Evolutionary conservation across 2,113 vertebrate species (phyloP).

Genomic region (Chaenogobius annularis): DNA sequence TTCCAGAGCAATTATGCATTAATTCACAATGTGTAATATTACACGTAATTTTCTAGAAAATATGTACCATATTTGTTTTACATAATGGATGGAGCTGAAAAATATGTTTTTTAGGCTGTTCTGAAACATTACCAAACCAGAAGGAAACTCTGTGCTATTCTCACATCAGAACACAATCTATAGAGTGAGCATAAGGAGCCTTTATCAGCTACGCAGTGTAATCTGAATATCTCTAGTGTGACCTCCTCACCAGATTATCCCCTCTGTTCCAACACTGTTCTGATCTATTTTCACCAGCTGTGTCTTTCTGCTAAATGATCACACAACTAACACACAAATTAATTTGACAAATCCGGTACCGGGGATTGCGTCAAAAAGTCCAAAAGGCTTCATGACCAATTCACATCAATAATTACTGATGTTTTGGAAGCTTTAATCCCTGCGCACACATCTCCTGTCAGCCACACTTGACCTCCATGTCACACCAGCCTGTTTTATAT

Average conservation of each 20-base stretch:
- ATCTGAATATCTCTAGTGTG: slow-evolving; percentile 32
- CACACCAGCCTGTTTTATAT: background rate
- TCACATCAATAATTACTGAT: slow-evolving; percentile 2
- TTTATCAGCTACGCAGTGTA: slow-evolving; percentile 20
- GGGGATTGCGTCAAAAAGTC: slow-evolving; percentile 6
- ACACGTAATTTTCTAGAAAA: background rate
- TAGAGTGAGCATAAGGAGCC: slow-evolving; percentile 12
- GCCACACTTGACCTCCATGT: slow-evolving; percentile 2
- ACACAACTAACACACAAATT: slow-evolving; percentile 1
- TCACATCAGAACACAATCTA: slow-evolving; percentile 3
- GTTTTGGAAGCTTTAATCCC: slow-evolving; percentile 5
- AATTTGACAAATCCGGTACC: background rate
- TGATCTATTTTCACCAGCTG: slow-evolving; percentile 17
- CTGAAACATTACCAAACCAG: background rate
- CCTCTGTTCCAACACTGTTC: slow-evolving; percentile 5
- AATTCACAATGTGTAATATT: background rate
- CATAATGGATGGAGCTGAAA: background rate
- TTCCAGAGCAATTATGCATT: background rate
- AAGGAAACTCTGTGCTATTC: background rate
- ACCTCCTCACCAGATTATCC: slow-evolving; percentile 31
- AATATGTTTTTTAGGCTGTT: background rate
- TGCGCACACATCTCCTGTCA: background rate
- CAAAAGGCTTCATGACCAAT: background rate
- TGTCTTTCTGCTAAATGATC: slow-evolving; percentile 26
- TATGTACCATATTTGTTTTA: background rate